Percentiles rank a stretch among this genome's conserved stretches.
These are phyloP conservation scores for Stichopus horrens DNA, from an alignment of 53 echinoderm and acorn worm genomes.

Conservation along the genomic window DNA sequence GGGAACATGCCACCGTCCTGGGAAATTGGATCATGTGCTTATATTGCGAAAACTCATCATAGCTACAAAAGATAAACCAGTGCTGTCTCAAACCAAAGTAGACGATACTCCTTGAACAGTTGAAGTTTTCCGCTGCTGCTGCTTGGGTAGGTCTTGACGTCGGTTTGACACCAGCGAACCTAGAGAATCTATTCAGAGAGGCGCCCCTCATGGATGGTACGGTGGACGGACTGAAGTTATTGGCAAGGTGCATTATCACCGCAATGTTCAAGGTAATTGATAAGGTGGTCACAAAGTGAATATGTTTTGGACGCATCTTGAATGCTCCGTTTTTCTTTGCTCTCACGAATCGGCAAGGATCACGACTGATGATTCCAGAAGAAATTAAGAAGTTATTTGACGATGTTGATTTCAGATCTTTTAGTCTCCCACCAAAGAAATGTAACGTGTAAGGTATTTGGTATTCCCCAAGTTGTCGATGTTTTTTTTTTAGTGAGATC, in stretches of 20 bases:
- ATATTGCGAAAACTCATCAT: constrained; percentile 14
- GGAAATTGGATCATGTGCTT: constrained; percentile 41
- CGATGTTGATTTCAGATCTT: no score
- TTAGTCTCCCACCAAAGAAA: no score
- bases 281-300: neutral
- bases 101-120: constrained; percentile 4
- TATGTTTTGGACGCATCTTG: neutral
- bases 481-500: no score
- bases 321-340: neutral
- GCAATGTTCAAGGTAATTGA: neutral
- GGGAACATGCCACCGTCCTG: neutral
- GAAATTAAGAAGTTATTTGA: no score
- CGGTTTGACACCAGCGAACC: neutral
- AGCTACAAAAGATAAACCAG: constrained; percentile 35
- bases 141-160: neutral
- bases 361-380: no score
- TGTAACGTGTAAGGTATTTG: no score
- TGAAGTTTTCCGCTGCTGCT: neutral
- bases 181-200: neutral
- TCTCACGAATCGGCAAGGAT: no score
- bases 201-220: neutral
- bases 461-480: no score
- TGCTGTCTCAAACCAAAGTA: constrained; percentile 32
- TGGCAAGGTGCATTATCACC: neutral
- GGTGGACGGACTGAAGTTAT: neutral